Evolutionary conservation across 2,888 invertebrate species (phyloP).

Genomic region (Apodemia hepburni): DNA sequence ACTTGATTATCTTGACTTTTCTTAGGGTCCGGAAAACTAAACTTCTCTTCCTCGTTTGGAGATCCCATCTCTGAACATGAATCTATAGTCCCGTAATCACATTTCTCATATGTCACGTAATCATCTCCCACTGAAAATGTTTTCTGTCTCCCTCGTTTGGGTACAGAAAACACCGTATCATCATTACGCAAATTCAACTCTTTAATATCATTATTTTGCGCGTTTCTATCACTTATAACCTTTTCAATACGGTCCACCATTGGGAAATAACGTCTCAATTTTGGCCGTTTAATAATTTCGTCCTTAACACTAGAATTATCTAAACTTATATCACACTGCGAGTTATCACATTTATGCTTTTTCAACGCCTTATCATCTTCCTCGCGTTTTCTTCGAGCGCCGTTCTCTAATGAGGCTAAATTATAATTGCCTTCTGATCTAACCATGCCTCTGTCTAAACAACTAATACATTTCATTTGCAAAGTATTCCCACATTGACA

Average conservation of each 20-base stretch:
- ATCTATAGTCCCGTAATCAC: conserved; percentile 67
- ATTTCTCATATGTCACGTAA: conserved; percentile 63
- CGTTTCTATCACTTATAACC: conserved; percentile 54
- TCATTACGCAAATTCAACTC: conserved; percentile 59
- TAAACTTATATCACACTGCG: conserved; percentile 55
- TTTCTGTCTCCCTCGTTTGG: conserved; percentile 56
- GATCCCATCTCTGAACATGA: conserved; percentile 46
- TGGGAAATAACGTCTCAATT: conserved; percentile 57
- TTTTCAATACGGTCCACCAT: conserved; percentile 58
- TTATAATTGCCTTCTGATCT: conserved; percentile 66
- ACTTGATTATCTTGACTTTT: conserved; percentile 62
- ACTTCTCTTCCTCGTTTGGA: conserved; percentile 46
- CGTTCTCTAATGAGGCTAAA: conserved; percentile 48
- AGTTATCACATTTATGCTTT: conserved; percentile 76
- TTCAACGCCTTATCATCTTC: conserved; percentile 55
- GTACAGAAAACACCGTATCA: conserved; percentile 58
- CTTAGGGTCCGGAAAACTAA: conserved; percentile 47
- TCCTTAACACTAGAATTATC: conserved; percentile 41
- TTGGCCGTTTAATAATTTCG: conserved; percentile 61
- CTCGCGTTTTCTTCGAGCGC: conserved; percentile 49
- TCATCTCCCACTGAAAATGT: conserved; percentile 61
- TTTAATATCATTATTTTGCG: conserved; percentile 52
- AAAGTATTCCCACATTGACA: conserved; percentile 58
- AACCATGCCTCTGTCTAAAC: conserved; percentile 51
- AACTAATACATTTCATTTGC: conserved; percentile 47